Conservation (phyloP, 2,888 invertebrate species). For the Cheilosia urbana region DNA sequence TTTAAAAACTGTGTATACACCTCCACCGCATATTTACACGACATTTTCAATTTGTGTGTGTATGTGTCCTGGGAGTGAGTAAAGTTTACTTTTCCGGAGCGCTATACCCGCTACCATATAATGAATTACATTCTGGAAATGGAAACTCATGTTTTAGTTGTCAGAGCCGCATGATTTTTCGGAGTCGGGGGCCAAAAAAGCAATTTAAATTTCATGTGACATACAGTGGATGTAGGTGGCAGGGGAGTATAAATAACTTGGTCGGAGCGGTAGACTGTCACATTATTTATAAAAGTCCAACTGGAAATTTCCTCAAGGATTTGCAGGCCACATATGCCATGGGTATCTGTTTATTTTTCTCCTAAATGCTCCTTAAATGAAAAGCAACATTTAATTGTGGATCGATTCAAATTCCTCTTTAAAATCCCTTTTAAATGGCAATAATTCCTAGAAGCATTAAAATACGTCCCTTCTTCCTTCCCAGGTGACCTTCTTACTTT, state of each 20-base stretch:
- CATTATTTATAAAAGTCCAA: conserved; percentile 36
- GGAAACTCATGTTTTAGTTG: conserved; percentile 56
- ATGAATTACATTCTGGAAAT: conserved; percentile 55
- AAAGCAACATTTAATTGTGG: conserved; percentile 31
- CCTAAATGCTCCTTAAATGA: neutral
- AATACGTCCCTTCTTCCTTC: conserved; percentile 13
- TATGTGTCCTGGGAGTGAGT: conserved; percentile 14
- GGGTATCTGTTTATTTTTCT: no score
- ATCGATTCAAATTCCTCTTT: conserved; percentile 17
- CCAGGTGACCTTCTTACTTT: conserved; percentile 37
- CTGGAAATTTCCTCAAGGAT: conserved; percentile 7
- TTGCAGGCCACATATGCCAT: conserved; percentile 32
- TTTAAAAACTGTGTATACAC: conserved; percentile 1
- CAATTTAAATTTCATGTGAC: conserved; percentile 58
- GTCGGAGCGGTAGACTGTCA: conserved; percentile 27
- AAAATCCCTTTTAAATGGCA: conserved; percentile 6
- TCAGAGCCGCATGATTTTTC: conserved; percentile 54
- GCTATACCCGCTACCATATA: conserved; percentile 18
- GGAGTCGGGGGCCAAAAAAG: conserved; percentile 12
- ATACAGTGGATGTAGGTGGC: neutral
- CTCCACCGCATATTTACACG: conserved; percentile 40
- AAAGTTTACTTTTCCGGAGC: conserved; percentile 34
- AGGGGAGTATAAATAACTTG: conserved; percentile 34
- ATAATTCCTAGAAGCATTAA: conserved; percentile 50
- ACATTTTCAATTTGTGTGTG: conserved; percentile 58